These are phyloP conservation scores for Archocentrus centrarchus DNA, from an alignment of 2,113 vertebrate genomes.

Conservation along the genomic window DNA sequence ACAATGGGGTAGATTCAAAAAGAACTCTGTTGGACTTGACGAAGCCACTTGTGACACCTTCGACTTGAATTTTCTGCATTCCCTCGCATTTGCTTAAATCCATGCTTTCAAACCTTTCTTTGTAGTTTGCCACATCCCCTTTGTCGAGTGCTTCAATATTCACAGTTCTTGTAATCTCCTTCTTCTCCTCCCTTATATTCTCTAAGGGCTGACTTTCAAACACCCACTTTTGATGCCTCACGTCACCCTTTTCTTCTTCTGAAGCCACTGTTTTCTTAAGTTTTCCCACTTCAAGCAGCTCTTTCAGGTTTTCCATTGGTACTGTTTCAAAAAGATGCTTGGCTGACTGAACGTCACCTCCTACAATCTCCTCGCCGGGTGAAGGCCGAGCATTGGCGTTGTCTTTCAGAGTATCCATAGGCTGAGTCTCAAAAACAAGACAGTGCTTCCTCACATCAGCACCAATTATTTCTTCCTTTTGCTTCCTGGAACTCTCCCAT, in stretches of 20 bases:
- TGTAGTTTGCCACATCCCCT: conserved; percentile 87
- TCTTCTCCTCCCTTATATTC: conserved; percentile 88
- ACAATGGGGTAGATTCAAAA: conserved; percentile 91
- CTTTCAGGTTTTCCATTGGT: conserved; percentile 88
- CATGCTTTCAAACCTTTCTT: conserved; percentile 88
- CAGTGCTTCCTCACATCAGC: conserved; percentile 88
- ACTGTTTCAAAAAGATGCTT: conserved; percentile 90
- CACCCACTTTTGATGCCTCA: conserved; percentile 90
- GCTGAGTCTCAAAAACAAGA: conserved; percentile 89
- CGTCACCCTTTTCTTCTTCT: conserved; percentile 91
- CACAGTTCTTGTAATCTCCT: conserved; percentile 84
- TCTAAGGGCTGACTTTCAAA: conserved; percentile 92
- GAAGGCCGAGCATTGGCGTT: conserved; percentile 73
- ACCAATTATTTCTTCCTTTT: conserved; percentile 87
- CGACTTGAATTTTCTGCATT: conserved; percentile 86
- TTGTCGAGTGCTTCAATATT: conserved; percentile 87
- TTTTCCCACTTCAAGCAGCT: conserved; percentile 86
- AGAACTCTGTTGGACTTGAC: conserved; percentile 88
- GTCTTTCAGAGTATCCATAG: conserved; percentile 87
- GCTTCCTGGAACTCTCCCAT: conserved; percentile 74
- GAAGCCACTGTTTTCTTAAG: conserved; percentile 84
- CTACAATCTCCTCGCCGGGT: conserved; percentile 83
- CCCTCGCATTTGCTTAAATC: conserved; percentile 86
- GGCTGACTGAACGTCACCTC: conserved; percentile 86
- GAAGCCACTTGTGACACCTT: conserved; percentile 87